Conservation (phyloP, 2,888 invertebrate genomes). For the Luperina nickerlii region DNA sequence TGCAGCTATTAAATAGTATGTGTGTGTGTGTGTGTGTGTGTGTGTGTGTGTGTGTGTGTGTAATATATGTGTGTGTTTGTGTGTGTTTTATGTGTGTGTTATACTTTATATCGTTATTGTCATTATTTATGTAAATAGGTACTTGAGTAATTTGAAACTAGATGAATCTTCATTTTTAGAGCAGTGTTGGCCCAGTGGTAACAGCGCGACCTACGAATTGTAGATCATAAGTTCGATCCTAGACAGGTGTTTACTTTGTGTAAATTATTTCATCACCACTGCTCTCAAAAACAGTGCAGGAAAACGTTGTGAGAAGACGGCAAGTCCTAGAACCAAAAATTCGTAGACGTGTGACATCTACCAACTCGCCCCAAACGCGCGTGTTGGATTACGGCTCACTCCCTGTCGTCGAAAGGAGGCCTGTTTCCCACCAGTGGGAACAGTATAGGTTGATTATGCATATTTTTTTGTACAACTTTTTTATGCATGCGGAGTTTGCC, state of each 20-base stretch:
- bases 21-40: too few relatives aligned
- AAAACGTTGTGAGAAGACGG: not conserved
- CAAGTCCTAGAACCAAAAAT: not conserved
- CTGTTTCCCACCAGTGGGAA: too few relatives aligned
- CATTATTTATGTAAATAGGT: too few relatives aligned
- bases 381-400: not conserved
- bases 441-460: not conserved
- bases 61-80: too few relatives aligned
- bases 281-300: not conserved
- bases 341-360: not conserved
- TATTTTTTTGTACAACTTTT: not conserved
- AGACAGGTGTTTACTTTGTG: not conserved
- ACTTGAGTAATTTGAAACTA: too few relatives aligned
- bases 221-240: not conserved
- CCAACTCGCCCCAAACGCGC: not conserved
- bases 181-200: too few relatives aligned
- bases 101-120: not conserved
- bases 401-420: not conserved
- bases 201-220: not conserved
- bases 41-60: too few relatives aligned
- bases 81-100: too few relatives aligned
- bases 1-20: too few relatives aligned
- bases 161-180: too few relatives aligned
- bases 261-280: not conserved
- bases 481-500: not conserved